A percentile compares a stretch with the other conserved stretches of the same genome.
These are phyloP conservation scores for Automeris io DNA, from an alignment of 2,888 invertebrate genomes.

Conservation along the genomic window DNA sequence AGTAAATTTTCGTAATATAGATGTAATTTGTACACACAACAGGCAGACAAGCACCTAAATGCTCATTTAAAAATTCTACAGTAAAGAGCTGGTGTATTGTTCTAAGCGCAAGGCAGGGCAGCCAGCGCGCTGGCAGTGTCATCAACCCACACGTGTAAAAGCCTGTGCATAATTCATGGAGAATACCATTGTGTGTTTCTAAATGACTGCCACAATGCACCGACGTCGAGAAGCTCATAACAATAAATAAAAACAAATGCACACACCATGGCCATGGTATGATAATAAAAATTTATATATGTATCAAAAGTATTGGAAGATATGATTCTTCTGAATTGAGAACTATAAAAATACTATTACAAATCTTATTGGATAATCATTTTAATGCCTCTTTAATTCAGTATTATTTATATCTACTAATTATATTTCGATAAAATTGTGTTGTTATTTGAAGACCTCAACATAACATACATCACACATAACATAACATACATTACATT, in stretches of 20 bases:
- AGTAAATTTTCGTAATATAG: too few relatives aligned
- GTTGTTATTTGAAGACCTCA: too few relatives aligned
- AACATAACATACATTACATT: too few relatives aligned
- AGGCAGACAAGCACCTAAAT: conserved; percentile 1
- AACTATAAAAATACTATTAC: too few relatives aligned
- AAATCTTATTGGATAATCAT: too few relatives aligned
- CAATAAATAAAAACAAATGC: conserved; percentile 8
- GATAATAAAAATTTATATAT: too few relatives aligned
- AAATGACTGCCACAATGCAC: conserved; percentile 25
- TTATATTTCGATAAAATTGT: too few relatives aligned
- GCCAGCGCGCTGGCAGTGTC: conserved; percentile 32
- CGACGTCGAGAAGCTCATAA: conserved; percentile 10
- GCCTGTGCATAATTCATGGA: conserved; percentile 59
- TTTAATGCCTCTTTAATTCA: too few relatives aligned
- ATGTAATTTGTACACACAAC: neutral
- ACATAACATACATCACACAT: too few relatives aligned
- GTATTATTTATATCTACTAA: too few relatives aligned
- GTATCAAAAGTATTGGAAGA: too few relatives aligned
- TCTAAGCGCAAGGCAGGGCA: conserved; percentile 13
- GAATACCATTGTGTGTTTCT: conserved; percentile 39
- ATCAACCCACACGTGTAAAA: conserved; percentile 45
- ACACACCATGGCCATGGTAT: neutral
- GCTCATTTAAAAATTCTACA: neutral
- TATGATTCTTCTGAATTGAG: too few relatives aligned
- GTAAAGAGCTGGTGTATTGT: conserved; percentile 31